Evolutionary conservation across 2,113 vertebrate species (phyloP), one percentile per base, ranked within the genome.

Genomic region (Syrrhaptes paradoxus): DNA sequence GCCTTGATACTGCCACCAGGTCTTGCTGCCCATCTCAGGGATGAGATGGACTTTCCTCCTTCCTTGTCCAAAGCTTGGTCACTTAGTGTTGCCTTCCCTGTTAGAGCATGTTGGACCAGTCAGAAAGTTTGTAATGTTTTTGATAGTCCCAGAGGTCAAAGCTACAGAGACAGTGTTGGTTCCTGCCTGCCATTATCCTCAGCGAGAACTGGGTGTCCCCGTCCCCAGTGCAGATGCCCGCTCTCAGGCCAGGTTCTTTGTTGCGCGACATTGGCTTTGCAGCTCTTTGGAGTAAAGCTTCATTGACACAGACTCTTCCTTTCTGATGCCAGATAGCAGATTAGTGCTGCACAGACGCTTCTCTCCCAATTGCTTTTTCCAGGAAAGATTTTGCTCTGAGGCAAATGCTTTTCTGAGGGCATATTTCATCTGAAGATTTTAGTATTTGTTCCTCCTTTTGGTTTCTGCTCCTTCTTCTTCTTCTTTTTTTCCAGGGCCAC

Each of bases 231-330:
- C 46, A 84, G 32, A 7, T 41, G 9, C 28, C 1, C 2, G 25
- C 59, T 79, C 78, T 73, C 32, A 25, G 46, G 22, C 11, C 17
- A 20, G 10, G 13, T 36, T 72, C 52, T 87, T 58, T 3, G 0
- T 25, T 66, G 70, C 54, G 31, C 16, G 7, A 0, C 0, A 0
- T 17, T 31, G 49, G 18, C 20, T 78, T 87, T 92, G 75, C 46
- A 85, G 71, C 55, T 66, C 28, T 41, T 71, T 57, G 38, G 24
- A 1, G 4, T 29, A 41, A 49, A 66, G 41, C 31, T 85, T 58
- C 0, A 0, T 36, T 66, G 8, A 18, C 2, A 14, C 49, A 62
- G 11, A 34, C 10, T 25, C 38, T 41, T 45, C 1, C 2, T 74
- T 77, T 66, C 36, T 59, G 31, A 16, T 74, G 67, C n/a, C 2